A percentile compares a stretch with the other conserved stretches of the same genome.
These are phyloP conservation scores for Oncorhynchus tshawytscha DNA, from an alignment of 2,113 vertebrate genomes.

Conservation along the genomic window DNA sequence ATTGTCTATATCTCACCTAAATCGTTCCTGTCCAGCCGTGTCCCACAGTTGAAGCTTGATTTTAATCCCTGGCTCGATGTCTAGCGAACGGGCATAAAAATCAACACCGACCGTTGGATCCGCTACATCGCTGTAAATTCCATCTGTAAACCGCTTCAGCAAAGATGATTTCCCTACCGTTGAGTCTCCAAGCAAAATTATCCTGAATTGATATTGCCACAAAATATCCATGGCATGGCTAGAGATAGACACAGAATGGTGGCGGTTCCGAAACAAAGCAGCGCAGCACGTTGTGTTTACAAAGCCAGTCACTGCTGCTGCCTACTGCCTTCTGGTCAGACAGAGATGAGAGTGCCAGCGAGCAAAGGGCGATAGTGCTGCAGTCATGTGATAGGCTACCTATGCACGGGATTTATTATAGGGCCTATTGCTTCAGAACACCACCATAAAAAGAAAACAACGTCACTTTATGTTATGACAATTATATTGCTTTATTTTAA, in stretches of 20 bases:
- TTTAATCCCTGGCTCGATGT: conserved; percentile 68
- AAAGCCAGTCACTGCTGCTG: conserved; percentile 43
- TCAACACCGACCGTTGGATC: conserved; percentile 82
- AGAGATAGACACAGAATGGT: conserved; percentile 16
- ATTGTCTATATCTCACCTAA: conserved; percentile 72
- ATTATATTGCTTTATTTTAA: no score
- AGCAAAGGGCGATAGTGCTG: conserved; percentile 31
- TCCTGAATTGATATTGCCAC: conserved; percentile 82
- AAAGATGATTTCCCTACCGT: conserved; percentile 85
- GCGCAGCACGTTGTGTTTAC: conserved; percentile 61
- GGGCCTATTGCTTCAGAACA: no score
- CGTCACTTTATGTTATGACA: no score
- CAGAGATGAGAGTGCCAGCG: conserved; percentile 15
- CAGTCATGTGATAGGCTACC: conserved; percentile 66
- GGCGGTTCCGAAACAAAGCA: conserved; percentile 51
- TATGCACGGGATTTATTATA: no score
- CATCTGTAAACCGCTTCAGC: conserved; percentile 80
- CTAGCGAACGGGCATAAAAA: conserved; percentile 81
- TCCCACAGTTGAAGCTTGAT: conserved; percentile 91
- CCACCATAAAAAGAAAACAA: no score
- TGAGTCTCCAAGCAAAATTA: conserved; percentile 82
- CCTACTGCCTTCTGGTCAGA: conserved; percentile 34
- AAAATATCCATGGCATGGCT: conserved; percentile 80
- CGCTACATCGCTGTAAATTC: conserved; percentile 70
- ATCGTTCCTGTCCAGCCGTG: conserved; percentile 84